A percentile compares a stretch with the other conserved stretches of the same genome.
phyloP scores from a whole-genome alignment of 2,113 vertebrate species.

The Phalacrocorax aristotelis region DNA sequence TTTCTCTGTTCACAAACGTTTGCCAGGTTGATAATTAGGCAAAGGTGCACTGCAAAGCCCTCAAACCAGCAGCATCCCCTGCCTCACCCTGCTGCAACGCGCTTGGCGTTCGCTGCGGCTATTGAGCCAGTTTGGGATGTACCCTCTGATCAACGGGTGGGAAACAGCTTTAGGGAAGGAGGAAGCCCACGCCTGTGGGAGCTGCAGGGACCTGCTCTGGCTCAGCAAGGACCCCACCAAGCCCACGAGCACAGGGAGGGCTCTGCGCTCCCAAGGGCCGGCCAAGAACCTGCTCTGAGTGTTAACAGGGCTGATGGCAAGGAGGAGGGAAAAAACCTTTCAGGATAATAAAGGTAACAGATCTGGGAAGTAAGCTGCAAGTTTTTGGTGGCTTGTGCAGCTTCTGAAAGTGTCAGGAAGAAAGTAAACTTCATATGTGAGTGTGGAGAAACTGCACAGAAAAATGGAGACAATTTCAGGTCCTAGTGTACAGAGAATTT shows the following conservation, averaged over 20 bases:
- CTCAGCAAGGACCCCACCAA: background rate
- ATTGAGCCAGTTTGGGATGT: background rate
- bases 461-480: background rate
- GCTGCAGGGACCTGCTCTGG: background rate
- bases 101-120: fast-evolving
- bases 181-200: background rate
- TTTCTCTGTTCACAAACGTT: background rate
- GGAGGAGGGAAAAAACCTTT: background rate
- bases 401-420: background rate
- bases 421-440: background rate
- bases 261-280: background rate
- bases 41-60: background rate
- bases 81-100: background rate
- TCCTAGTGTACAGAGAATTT: background rate
- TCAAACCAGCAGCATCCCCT: background rate
- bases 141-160: background rate
- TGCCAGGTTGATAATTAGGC: background rate
- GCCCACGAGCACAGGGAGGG: background rate
- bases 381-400: background rate
- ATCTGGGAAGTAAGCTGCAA: background rate
- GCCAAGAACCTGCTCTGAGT: background rate
- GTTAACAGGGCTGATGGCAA: background rate
- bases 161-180: background rate
- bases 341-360: background rate
- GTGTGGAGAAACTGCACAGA: background rate